These are phyloP conservation scores for Eupsittula cactorum DNA, from an alignment of 2,113 vertebrate genomes.

Conservation along the genomic window DNA sequence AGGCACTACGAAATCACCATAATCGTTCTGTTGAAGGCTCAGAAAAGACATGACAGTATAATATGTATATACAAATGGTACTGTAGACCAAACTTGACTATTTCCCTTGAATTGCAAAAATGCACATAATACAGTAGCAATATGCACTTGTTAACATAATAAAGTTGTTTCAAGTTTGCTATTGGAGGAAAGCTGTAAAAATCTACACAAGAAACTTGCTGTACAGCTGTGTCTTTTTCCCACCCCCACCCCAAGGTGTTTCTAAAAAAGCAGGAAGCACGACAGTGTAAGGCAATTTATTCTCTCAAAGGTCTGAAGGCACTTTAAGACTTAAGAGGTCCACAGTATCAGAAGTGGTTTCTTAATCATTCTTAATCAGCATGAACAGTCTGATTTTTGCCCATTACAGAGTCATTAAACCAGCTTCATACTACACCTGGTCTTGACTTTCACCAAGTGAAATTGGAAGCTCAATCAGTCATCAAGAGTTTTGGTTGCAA, in stretches of 20 bases:
- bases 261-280: background rate
- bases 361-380: background rate
- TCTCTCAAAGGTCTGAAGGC: background rate
- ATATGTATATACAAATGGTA: background rate
- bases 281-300: background rate
- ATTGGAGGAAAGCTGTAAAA: background rate
- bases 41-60: background rate
- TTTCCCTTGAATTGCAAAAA: background rate
- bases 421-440: background rate
- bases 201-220: background rate
- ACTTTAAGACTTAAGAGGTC: background rate
- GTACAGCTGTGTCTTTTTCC: background rate
- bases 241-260: rapidly evolving
- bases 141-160: background rate
- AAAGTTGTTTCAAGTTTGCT: background rate
- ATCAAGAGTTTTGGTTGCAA: background rate
- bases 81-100: background rate
- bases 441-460: background rate
- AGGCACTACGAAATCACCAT: background rate
- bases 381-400: background rate
- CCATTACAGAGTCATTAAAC: background rate
- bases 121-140: background rate
- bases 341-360: background rate
- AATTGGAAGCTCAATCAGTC: background rate
- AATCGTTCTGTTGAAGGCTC: background rate